Percentiles rank a stretch among this genome's conserved stretches.
These are phyloP conservation scores for Bryconaethiops microstoma DNA, from an alignment of 2,797 vertebrate genomes.

Conservation along the genomic window DNA sequence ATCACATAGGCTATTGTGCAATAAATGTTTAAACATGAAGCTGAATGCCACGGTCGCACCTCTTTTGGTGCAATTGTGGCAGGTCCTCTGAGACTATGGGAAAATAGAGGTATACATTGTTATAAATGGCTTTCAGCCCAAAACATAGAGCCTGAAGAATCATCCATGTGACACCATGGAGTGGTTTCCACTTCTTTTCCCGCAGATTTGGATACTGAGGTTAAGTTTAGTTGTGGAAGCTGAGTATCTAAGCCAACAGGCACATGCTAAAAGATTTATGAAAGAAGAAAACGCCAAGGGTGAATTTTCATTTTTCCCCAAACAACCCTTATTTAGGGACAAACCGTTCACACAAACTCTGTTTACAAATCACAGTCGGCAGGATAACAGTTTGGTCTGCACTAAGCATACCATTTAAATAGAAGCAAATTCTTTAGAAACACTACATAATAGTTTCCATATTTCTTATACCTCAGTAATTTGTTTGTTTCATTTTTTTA, in stretches of 20 bases:
- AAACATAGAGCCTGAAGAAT: slow-evolving; percentile 15
- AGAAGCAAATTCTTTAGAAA: slow-evolving; percentile 61
- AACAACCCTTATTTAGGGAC: slow-evolving; percentile 68
- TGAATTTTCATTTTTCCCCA: slow-evolving; percentile 85
- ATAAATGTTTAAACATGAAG: background rate
- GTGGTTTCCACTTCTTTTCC: slow-evolving; percentile 32
- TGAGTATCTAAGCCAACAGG: slow-evolving; percentile 89
- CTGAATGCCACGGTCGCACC: background rate
- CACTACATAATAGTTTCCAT: slow-evolving; percentile 51
- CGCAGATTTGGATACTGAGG: slow-evolving; percentile 62
- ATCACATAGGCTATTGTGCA: background rate
- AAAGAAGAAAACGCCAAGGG: slow-evolving; percentile 84
- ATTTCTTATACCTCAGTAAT: slow-evolving; percentile 27
- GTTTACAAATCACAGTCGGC: slow-evolving; percentile 70
- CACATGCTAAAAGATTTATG: slow-evolving; percentile 93
- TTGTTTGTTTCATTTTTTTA: slow-evolving; percentile 33
- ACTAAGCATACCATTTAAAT: slow-evolving; percentile 65
- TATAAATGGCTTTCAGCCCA: slow-evolving; percentile 23
- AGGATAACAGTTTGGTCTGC: slow-evolving; percentile 63
- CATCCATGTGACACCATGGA: slow-evolving; percentile 2
- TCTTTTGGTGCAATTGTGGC: background rate
- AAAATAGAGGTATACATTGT: slow-evolving; percentile 23
- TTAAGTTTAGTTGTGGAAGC: slow-evolving; percentile 69
- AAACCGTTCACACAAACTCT: slow-evolving; percentile 60
- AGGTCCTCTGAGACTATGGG: slow-evolving; percentile 18